Conservation (phyloP, 2,888 invertebrate genomes). For the Drosophila glabriapex region DNA sequence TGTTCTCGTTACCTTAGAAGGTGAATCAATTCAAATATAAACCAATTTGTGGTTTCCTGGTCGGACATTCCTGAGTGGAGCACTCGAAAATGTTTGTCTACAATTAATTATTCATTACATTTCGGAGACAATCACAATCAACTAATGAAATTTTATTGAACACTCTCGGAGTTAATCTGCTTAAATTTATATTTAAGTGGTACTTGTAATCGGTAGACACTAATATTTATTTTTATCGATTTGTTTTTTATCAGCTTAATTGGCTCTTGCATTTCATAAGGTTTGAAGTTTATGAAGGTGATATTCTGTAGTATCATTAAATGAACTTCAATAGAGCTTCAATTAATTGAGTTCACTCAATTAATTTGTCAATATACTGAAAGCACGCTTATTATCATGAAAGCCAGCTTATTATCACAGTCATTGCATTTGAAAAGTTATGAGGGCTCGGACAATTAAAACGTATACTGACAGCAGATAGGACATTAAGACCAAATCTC, state of each 20-base stretch:
- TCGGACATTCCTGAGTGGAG: not conserved
- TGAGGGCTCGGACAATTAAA: constrained; percentile 19
- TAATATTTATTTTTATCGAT: not conserved
- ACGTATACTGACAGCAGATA: constrained; percentile 7
- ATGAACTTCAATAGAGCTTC: not conserved
- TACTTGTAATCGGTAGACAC: not conserved
- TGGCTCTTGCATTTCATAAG: not conserved
- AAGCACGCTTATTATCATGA: not conserved
- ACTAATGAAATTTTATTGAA: not conserved
- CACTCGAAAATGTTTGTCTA: not conserved
- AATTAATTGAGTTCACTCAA: not conserved
- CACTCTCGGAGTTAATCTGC: not conserved
- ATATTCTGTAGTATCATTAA: not conserved
- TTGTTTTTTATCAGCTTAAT: not conserved
- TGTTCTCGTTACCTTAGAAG: not conserved
- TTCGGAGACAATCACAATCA: not conserved
- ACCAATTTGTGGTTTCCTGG: not conserved
- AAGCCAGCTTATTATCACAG: not conserved
- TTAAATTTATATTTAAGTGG: constrained; percentile 1
- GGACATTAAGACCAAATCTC: constrained; percentile 24
- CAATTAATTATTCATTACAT: not conserved
- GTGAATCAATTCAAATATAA: not conserved
- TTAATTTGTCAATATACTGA: not conserved
- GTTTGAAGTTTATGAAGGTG: not conserved
- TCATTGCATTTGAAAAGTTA: constrained; percentile 2